Percentiles rank a stretch among this genome's conserved stretches.
Conservation (phyloP, 2,888 invertebrate genomes). For the Eristalinus sepulchralis region DNA sequence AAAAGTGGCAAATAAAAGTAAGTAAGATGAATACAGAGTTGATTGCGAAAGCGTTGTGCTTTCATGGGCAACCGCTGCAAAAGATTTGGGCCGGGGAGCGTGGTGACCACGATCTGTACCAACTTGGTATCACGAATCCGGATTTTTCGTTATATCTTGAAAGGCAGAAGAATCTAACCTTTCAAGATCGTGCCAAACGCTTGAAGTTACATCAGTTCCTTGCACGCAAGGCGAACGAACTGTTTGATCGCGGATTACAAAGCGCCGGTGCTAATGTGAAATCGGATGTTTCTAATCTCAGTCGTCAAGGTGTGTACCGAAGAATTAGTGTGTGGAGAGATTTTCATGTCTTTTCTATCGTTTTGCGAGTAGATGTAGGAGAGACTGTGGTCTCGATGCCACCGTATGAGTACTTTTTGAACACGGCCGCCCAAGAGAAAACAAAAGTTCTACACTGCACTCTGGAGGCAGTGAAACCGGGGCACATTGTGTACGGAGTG, state of each 20-base stretch:
- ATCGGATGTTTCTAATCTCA: constrained; percentile 5
- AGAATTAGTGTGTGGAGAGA: not conserved
- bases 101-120: constrained; percentile 88
- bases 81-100: constrained; percentile 94
- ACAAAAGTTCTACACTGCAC: constrained; percentile 89
- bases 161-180: constrained; percentile 90
- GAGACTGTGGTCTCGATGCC: constrained; percentile 83
- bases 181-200: constrained; percentile 91
- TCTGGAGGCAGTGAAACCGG: constrained; percentile 86
- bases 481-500: constrained; percentile 90
- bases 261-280: constrained; percentile 79
- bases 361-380: constrained; percentile 41
- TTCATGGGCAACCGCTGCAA: constrained; percentile 93
- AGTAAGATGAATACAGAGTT: constrained; percentile 77
- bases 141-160: constrained; percentile 90
- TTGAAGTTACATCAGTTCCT: constrained; percentile 93
- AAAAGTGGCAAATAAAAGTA: constrained; percentile 28
- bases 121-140: constrained; percentile 84
- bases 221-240: constrained; percentile 89
- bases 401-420: constrained; percentile 91
- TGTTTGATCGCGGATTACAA: constrained; percentile 85
- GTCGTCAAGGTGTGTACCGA: constrained; percentile 57
- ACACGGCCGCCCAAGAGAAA: constrained; percentile 85
- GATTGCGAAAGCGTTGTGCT: constrained; percentile 88
- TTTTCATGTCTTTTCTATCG: not conserved